phyloP scores from a whole-genome alignment of 2,888 invertebrate species.

The Lordiphosa fenestrarum region DNA sequence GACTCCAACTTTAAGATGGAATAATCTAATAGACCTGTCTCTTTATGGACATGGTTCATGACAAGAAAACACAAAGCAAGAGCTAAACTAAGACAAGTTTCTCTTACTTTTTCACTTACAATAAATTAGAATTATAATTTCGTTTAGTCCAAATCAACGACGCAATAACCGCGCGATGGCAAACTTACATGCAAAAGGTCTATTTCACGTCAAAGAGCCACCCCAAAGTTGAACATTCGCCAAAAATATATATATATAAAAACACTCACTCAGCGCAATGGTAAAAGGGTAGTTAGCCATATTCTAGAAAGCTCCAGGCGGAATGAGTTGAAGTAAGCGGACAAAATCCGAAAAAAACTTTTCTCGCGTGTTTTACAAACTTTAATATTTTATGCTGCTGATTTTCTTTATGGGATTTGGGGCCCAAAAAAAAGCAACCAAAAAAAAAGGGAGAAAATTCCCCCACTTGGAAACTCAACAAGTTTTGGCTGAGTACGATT shows the following conservation, averaged over 20 bases:
- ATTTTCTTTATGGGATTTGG: constrained; percentile 59
- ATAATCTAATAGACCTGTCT: too few relatives aligned
- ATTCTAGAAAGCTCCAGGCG: constrained; percentile 28
- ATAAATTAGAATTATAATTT: constrained; percentile 70
- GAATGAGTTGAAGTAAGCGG: constrained; percentile 12
- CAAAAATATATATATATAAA: constrained; percentile 13
- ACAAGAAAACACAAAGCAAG: too few relatives aligned
- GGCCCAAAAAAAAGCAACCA: constrained; percentile 7
- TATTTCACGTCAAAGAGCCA: constrained; percentile 44
- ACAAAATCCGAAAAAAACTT: constrained; percentile 49
- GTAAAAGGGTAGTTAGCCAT: constrained; percentile 42
- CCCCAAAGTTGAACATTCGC: constrained; percentile 40
- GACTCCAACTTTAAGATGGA: too few relatives aligned
- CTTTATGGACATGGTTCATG: too few relatives aligned
- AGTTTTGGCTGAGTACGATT: constrained; percentile 38
- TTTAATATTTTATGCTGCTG: constrained; percentile 66
- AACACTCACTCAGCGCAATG: constrained; percentile 24
- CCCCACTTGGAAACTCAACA: constrained; percentile 51
- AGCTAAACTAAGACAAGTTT: not conserved
- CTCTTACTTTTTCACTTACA: constrained; percentile 46
- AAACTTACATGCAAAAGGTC: constrained; percentile 58
- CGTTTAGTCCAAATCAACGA: constrained; percentile 68
- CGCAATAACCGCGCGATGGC: constrained; percentile 64
- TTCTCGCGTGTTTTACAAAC: constrained; percentile 68
- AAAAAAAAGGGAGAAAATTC: not conserved